A percentile compares a stretch with the other conserved stretches of the same genome.
Evolutionary conservation across 2,888 invertebrate species (phyloP).

Genomic region (Uropetala carovei): DNA sequence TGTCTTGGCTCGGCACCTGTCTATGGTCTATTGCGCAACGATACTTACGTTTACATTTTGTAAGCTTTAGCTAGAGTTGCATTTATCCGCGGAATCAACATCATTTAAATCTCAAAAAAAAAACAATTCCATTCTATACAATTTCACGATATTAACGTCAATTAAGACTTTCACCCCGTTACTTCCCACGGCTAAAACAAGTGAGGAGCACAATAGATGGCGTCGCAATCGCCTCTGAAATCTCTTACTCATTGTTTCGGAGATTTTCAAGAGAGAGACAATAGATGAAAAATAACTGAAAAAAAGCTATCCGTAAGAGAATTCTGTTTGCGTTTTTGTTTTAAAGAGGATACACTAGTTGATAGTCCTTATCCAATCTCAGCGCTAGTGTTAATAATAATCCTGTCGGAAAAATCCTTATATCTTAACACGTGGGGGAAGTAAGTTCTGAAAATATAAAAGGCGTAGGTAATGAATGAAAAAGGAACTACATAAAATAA

Average conservation of each 20-base stretch:
- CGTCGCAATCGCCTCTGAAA: neutral
- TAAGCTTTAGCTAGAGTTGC: neutral
- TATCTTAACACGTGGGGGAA: no score
- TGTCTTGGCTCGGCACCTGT: no score
- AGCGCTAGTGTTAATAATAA: no score
- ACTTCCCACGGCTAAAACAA: neutral
- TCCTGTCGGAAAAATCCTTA: no score
- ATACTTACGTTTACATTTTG: no score
- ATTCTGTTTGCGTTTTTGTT: neutral
- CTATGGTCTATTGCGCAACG: no score
- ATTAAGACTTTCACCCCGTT: constrained; percentile 1
- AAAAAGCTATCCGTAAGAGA: neutral
- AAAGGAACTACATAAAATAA: no score
- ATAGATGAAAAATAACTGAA: neutral
- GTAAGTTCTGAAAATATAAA: no score
- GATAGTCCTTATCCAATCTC: no score
- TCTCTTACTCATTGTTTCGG: neutral
- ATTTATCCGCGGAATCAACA: neutral
- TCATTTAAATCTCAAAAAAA: neutral
- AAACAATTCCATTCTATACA: neutral
- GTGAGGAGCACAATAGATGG: neutral
- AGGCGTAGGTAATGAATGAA: no score
- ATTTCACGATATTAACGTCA: neutral
- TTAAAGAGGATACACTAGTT: no score
- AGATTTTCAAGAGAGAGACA: neutral